These are phyloP conservation scores for Paedocypris sp. DNA, from an alignment of 2,113 vertebrate genomes.

Conservation along the genomic window DNA sequence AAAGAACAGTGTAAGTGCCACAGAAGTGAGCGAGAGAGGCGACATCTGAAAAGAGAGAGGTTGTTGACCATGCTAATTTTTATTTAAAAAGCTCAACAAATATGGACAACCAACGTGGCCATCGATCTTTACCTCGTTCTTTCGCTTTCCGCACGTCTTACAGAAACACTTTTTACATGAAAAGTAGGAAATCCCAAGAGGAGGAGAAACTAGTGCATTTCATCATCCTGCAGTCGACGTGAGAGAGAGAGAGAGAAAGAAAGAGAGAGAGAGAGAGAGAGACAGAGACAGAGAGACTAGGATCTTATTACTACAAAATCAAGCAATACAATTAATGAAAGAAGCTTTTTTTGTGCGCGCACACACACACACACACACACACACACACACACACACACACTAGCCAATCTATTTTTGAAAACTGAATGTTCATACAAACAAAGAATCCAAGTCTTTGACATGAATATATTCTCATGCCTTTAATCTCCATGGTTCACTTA, in stretches of 20 bases:
- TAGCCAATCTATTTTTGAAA: too few species aligned
- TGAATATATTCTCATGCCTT: too few species aligned
- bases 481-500: too few species aligned
- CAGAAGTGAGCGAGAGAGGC: not conserved
- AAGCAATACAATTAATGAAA: constrained; percentile 25
- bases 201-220: constrained; percentile 3
- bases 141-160: not conserved
- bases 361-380: not conserved
- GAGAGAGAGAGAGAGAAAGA: not conserved
- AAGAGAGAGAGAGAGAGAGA: not conserved
- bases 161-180: not conserved
- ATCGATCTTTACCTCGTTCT: not conserved
- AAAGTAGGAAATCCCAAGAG: not conserved
- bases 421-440: too few species aligned
- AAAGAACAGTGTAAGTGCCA: constrained; percentile 12
- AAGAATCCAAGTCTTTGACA: too few species aligned
- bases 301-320: constrained; percentile 8
- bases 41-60: not conserved
- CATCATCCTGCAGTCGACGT: not conserved
- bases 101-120: not conserved
- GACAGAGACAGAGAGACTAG: not conserved
- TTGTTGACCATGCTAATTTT: constrained; percentile 9
- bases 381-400: too few species aligned
- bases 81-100: constrained; percentile 8
- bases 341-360: constrained; percentile 18